Evolutionary conservation across 2,888 invertebrate species (phyloP).

Genomic region (Nasonovia ribisnigri): DNA sequence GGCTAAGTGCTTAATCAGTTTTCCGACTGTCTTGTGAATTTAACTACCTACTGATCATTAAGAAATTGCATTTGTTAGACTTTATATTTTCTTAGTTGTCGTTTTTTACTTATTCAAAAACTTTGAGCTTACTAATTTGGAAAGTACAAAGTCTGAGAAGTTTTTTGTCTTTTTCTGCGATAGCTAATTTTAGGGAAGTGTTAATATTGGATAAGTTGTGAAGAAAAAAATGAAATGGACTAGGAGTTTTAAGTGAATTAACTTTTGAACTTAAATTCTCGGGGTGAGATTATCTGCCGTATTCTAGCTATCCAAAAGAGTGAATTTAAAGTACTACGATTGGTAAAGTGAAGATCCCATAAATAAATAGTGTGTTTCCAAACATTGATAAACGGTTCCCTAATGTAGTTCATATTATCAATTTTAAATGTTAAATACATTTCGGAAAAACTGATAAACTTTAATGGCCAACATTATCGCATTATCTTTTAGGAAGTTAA

Average conservation of each 20-base stretch:
- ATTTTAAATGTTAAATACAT: slow-evolving; percentile 24
- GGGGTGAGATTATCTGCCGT: background rate
- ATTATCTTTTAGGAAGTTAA: background rate
- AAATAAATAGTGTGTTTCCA: slow-evolving; percentile 16
- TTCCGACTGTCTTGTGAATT: slow-evolving; percentile 12
- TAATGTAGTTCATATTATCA: slow-evolving; percentile 1
- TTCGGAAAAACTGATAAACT: background rate
- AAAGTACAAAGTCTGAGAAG: slow-evolving; percentile 36
- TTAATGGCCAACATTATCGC: slow-evolving; percentile 18
- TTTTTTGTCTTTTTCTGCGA: slow-evolving; percentile 22
- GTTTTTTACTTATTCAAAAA: slow-evolving; percentile 27
- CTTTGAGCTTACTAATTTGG: slow-evolving; percentile 39
- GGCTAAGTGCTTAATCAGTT: slow-evolving; percentile 47
- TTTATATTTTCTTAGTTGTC: slow-evolving; percentile 4
- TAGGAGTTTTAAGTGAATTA: slow-evolving; percentile 17
- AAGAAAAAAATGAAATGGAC: slow-evolving; percentile 29
- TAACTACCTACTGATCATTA: slow-evolving; percentile 41
- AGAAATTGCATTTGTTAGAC: slow-evolving; percentile 35
- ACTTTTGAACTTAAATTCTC: slow-evolving; percentile 20
- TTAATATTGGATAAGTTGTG: slow-evolving; percentile 7
- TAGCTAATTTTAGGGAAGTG: slow-evolving; percentile 31
- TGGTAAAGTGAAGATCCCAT: background rate
- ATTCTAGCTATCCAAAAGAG: background rate
- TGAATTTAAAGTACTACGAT: background rate
- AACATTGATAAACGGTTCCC: background rate